These are phyloP conservation scores for Nixonia krombeini DNA, from an alignment of 1,140 invertebrate species.

Conservation along the genomic window DNA sequence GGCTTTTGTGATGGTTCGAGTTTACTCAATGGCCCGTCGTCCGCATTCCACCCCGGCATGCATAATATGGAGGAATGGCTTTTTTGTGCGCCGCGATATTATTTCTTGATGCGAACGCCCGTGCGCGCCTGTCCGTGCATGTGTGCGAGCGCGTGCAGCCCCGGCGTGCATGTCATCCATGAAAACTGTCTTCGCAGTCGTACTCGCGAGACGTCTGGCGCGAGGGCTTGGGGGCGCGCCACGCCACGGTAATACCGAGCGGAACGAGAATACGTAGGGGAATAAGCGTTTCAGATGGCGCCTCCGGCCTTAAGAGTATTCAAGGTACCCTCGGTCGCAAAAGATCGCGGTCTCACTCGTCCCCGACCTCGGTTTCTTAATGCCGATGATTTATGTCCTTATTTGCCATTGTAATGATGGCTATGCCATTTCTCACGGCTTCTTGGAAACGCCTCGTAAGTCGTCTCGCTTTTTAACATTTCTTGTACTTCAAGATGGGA, in stretches of 20 bases:
- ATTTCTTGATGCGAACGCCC: constrained; percentile 39
- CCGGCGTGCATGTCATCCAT: constrained; percentile 37
- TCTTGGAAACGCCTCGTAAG: too few species aligned
- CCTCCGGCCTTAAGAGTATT: constrained; percentile 53
- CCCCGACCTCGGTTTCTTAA: too few species aligned
- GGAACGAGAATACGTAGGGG: constrained; percentile 58
- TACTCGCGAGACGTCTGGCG: constrained; percentile 23
- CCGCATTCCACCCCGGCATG: constrained; percentile 43
- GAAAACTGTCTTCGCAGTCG: constrained; percentile 48
- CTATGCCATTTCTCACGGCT: too few species aligned
- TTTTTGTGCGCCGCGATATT: constrained; percentile 47
- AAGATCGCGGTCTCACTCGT: constrained; percentile 40
- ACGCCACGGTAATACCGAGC: constrained; percentile 63
- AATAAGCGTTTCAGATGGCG: constrained; percentile 61
- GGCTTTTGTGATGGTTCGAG: constrained; percentile 51
- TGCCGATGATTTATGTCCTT: too few species aligned
- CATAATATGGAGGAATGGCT: constrained; percentile 50
- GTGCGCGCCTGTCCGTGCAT: constrained; percentile 5
- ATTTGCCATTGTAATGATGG: too few species aligned
- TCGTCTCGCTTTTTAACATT: too few species aligned
- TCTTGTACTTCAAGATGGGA: too few species aligned
- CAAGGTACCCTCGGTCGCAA: constrained; percentile 53
- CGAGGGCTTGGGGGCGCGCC: constrained; percentile 49
- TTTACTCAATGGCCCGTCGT: constrained; percentile 49
- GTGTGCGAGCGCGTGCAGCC: too few species aligned